phyloP scores from a whole-genome alignment of 2,888 invertebrate genomes.

The Suillia variegata region DNA sequence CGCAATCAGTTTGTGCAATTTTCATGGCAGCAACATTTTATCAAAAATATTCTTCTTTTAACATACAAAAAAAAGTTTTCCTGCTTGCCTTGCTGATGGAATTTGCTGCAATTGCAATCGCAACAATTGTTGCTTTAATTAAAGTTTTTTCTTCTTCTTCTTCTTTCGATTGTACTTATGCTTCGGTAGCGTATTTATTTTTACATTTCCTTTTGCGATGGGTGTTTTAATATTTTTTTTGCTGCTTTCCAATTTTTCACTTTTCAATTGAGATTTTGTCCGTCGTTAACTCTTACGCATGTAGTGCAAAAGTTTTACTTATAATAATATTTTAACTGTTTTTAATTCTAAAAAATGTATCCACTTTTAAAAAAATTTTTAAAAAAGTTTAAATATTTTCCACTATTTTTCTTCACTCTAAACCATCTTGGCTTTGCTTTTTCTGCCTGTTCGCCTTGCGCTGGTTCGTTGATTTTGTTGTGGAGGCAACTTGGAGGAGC shows the following conservation, averaged over 20 bases:
- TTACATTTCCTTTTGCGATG: constrained; percentile 21
- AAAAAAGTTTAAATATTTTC: too few species aligned
- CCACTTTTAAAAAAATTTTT: too few species aligned
- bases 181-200: constrained; percentile 5
- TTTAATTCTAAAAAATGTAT: too few species aligned
- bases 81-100: too few species aligned
- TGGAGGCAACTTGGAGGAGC: not conserved
- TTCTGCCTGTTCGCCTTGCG: not conserved
- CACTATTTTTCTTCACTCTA: not conserved
- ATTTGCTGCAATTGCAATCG: not conserved
- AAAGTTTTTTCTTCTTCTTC: constrained; percentile 18
- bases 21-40: constrained; percentile 35
- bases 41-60: too few species aligned
- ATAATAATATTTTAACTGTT: too few species aligned
- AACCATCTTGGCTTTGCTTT: not conserved
- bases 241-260: constrained; percentile 24
- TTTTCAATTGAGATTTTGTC: constrained; percentile 26
- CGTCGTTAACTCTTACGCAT: constrained; percentile 28
- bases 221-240: constrained; percentile 20
- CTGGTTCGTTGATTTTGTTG: not conserved
- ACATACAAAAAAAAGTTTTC: too few species aligned
- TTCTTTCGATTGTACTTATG: constrained; percentile 2
- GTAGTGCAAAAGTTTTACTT: too few species aligned
- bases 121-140: too few species aligned
- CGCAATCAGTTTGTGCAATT: constrained; percentile 39